These are phyloP conservation scores for Phalera bucephala DNA, from an alignment of 2,888 invertebrate species.

Conservation along the genomic window DNA sequence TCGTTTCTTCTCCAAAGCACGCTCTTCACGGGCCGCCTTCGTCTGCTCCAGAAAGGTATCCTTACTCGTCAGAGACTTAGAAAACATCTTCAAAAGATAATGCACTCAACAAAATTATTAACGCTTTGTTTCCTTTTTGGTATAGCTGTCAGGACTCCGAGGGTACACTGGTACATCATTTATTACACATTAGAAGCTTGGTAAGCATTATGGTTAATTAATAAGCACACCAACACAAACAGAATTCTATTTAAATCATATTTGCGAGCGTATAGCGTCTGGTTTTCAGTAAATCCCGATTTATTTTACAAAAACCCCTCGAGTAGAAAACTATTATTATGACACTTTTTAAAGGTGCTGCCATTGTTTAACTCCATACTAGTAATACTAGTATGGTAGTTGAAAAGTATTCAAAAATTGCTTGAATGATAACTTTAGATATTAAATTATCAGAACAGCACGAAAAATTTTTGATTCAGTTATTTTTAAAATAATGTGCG, in stretches of 20 bases:
- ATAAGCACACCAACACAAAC: conserved; percentile 18
- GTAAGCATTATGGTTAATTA: conserved; percentile 24
- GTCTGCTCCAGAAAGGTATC: conserved; percentile 93
- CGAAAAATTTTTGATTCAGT: too few relatives aligned
- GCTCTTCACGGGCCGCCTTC: conserved; percentile 94
- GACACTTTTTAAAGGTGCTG: conserved; percentile 29
- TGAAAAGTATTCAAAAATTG: too few relatives aligned
- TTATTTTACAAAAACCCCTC: conserved; percentile 30
- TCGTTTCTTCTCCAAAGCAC: conserved; percentile 91
- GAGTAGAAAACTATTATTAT: conserved; percentile 33
- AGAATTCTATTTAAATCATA: conserved; percentile 32
- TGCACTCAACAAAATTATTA: conserved; percentile 37
- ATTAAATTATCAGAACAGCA: too few relatives aligned
- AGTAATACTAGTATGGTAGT: too few relatives aligned
- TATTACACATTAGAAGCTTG: conserved; percentile 19
- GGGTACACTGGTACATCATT: conserved; percentile 23
- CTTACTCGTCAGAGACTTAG: conserved; percentile 83
- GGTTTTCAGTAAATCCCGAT: conserved; percentile 26
- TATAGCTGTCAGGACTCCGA: conserved; percentile 47
- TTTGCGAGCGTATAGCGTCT: conserved; percentile 20
- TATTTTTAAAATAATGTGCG: too few relatives aligned
- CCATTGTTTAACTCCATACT: background rate
- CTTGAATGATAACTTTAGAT: too few relatives aligned
- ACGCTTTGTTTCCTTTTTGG: conserved; percentile 61
- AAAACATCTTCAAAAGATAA: conserved; percentile 57